phyloP scores from a whole-genome alignment of 2,797 vertebrate species.

The Ibycter americanus region DNA sequence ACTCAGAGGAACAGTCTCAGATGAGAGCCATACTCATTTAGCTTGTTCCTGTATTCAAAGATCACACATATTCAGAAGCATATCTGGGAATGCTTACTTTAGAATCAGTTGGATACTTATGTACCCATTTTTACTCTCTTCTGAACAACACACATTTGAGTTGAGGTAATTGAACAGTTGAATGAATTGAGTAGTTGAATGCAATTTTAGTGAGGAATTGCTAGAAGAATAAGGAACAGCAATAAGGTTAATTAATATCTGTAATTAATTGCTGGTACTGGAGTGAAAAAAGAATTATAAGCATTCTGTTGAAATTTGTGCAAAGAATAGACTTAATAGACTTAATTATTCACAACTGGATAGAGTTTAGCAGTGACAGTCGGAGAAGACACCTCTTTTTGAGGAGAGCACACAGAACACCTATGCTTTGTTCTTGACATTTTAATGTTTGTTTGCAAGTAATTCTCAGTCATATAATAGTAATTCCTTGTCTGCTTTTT shows the following conservation, averaged over 20 bases:
- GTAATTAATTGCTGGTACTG: not conserved
- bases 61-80: not conserved
- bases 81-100: slow-evolving; percentile 17
- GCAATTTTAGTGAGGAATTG: not conserved
- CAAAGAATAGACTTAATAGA: not conserved
- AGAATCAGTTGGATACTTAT: not conserved
- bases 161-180: not conserved
- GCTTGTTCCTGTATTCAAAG: not conserved
- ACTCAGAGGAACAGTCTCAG: not conserved
- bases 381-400: not conserved
- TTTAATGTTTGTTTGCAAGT: not conserved
- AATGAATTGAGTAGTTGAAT: not conserved
- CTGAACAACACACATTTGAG: not conserved
- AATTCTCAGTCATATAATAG: not conserved
- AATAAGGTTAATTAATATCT: not conserved
- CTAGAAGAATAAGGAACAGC: not conserved
- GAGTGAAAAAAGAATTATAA: not conserved
- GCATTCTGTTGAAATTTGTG: not conserved
- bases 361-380: not conserved
- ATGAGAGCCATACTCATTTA: slow-evolving; percentile 5
- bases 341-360: not conserved
- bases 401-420: not conserved
- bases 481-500: not conserved
- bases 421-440: not conserved
- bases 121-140: not conserved